These are phyloP conservation scores for Eulemur macaco DNA, from an alignment of 2,113 vertebrate genomes.

Conservation along the genomic window DNA sequence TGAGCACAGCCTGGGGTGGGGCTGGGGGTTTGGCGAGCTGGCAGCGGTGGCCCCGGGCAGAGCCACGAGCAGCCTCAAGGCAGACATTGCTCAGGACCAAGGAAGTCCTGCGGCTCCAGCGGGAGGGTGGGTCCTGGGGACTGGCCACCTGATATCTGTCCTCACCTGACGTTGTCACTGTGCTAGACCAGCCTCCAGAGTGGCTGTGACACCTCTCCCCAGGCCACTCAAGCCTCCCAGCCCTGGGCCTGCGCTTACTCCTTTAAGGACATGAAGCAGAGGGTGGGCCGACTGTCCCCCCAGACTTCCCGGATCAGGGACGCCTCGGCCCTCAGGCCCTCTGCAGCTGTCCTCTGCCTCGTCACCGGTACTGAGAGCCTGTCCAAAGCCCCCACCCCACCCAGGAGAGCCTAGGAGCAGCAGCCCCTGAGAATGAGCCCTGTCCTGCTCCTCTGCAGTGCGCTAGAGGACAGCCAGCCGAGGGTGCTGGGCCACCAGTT, in stretches of 20 bases:
- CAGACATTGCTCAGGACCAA: not conserved
- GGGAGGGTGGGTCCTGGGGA: not conserved
- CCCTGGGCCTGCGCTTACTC: not conserved
- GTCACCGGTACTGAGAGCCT: not conserved
- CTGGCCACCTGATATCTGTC: not conserved
- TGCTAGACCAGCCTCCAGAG: not conserved
- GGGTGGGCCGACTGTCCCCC: not conserved
- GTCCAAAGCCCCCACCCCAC: not conserved
- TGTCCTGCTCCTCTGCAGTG: not conserved
- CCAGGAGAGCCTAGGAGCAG: not conserved
- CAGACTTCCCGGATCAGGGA: not conserved
- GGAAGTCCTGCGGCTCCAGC: not conserved
- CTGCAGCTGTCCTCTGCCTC: not conserved
- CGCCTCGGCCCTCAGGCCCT: not conserved
- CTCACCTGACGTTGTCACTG: not conserved
- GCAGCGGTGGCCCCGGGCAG: fast-evolving
- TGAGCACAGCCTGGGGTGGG: not conserved
- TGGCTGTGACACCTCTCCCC: not conserved
- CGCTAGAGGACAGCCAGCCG: not conserved
- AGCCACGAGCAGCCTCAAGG: not conserved
- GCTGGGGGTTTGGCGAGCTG: not conserved
- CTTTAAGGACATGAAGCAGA: not conserved
- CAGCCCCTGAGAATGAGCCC: slow-evolving; percentile 43
- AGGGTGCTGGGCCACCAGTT: not conserved
- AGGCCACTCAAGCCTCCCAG: fast-evolving